A percentile compares a stretch with the other conserved stretches of the same genome.
These are phyloP conservation scores for Ochotona princeps DNA, from an alignment of 2,113 vertebrate genomes.

Conservation along the genomic window DNA sequence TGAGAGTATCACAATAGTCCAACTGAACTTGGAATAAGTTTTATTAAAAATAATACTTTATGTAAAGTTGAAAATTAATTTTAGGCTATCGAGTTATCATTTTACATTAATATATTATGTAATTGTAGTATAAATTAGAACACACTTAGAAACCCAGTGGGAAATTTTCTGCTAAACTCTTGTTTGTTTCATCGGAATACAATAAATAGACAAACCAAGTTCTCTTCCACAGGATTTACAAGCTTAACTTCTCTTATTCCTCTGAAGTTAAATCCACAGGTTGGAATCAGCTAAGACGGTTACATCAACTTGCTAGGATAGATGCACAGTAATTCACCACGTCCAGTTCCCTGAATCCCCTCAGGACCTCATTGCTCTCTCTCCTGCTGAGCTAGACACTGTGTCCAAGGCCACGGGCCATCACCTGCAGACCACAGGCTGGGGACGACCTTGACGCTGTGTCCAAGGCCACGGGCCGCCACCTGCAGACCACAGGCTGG, in stretches of 20 bases:
- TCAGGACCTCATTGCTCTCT: background rate
- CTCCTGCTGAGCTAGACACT: background rate
- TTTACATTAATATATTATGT: background rate
- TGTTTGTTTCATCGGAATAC: background rate
- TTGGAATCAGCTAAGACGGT: background rate
- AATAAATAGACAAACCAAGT: background rate
- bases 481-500: no score
- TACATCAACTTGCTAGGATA: background rate
- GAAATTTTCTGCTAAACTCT: background rate
- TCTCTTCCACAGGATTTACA: background rate
- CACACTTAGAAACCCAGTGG: background rate
- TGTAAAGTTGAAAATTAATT: background rate
- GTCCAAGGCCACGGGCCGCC: no score
- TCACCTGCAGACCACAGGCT: no score
- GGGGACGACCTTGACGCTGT: no score
- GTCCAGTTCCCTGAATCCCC: background rate
- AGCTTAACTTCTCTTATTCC: background rate
- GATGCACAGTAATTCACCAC: background rate
- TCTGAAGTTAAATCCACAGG: conserved; percentile 37
- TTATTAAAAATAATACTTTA: background rate
- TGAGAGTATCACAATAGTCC: no score
- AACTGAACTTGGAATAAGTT: background rate
- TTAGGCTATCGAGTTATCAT: background rate
- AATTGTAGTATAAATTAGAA: background rate
- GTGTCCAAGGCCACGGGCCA: no score